These are phyloP conservation scores for Sakesphorus luctuosus DNA, from an alignment of 2,113 vertebrate genomes.

Conservation along the genomic window DNA sequence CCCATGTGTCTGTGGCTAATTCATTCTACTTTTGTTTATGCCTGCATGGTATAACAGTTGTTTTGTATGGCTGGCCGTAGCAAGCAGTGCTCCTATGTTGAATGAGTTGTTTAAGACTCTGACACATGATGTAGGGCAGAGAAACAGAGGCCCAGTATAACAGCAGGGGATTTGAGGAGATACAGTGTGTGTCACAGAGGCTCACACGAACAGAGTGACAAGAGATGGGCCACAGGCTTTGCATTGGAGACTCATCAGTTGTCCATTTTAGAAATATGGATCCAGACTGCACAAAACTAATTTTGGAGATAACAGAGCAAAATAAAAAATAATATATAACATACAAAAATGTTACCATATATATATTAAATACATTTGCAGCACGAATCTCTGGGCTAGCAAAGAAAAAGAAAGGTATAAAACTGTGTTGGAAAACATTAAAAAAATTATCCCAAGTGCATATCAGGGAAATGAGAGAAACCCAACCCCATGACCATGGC, in stretches of 20 bases:
- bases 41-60: fast-evolving
- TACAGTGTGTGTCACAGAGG: fast-evolving
- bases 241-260: neutral
- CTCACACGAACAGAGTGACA: fast-evolving
- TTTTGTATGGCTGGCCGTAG: neutral
- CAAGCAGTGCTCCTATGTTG: fast-evolving
- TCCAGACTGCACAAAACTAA: neutral
- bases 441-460: neutral
- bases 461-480: neutral
- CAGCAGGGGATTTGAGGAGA: neutral
- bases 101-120: neutral
- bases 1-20: neutral
- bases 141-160: neutral
- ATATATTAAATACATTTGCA: neutral
- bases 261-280: neutral
- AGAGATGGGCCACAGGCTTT: neutral
- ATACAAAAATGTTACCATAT: neutral
- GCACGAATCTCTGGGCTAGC: neutral
- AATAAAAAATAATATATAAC: neutral
- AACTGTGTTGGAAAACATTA: neutral
- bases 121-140: neutral
- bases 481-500: neutral
- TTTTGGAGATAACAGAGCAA: neutral
- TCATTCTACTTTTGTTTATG: neutral
- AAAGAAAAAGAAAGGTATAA: too few species aligned